A percentile compares a stretch with the other conserved stretches of the same genome.
Evolutionary conservation across 2,113 vertebrate genomes (phyloP).

Genomic region (Natator depressus): DNA sequence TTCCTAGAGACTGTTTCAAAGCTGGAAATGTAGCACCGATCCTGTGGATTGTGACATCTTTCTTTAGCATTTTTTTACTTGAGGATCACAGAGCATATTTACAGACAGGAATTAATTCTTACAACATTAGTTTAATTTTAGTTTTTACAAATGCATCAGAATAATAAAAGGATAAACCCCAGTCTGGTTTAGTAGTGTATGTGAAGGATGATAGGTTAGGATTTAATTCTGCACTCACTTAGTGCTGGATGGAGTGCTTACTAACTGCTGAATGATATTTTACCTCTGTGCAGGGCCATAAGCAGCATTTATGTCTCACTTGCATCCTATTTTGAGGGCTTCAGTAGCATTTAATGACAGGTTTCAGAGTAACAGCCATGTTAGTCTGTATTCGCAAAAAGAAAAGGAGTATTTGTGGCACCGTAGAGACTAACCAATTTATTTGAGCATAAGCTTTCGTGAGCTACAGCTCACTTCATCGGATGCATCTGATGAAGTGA

Average conservation of each 20-base stretch:
- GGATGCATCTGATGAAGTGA: no score
- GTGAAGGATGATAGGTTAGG: not conserved
- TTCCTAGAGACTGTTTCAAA: not conserved
- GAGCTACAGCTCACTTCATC: no score
- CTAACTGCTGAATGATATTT: fast-evolving
- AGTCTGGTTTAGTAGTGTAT: not conserved
- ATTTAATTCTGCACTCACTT: not conserved
- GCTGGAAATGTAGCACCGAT: not conserved
- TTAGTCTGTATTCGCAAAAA: no score
- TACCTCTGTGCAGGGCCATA: fast-evolving
- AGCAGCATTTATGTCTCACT: not conserved
- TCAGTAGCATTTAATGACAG: not conserved
- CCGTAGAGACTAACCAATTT: no score
- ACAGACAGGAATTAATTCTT: not conserved
- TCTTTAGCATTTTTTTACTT: not conserved
- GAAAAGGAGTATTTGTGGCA: no score
- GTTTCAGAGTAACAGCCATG: no score
- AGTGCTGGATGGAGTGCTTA: not conserved
- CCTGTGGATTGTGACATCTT: not conserved
- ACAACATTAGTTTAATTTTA: not conserved
- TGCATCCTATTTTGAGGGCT: not conserved
- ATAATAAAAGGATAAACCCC: not conserved
- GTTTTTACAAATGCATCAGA: not conserved
- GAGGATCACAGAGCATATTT: not conserved
- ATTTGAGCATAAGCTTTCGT: no score